These are phyloP conservation scores for Limonius californicus DNA, from an alignment of 1,140 invertebrate genomes.

Conservation along the genomic window DNA sequence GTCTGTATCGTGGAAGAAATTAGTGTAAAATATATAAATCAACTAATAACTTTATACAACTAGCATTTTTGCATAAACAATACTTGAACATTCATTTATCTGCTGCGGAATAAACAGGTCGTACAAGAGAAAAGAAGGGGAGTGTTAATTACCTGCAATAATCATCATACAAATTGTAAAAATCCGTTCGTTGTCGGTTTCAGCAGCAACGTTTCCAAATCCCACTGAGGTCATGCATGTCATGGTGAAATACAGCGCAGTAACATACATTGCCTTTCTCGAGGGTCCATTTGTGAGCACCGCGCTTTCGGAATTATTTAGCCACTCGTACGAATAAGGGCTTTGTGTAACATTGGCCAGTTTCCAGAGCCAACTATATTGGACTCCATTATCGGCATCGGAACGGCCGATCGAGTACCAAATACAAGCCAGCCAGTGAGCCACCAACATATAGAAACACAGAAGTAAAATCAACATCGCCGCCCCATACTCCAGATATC, in stretches of 20 bases:
- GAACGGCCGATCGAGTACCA: slow-evolving; percentile 91
- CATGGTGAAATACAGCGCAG: slow-evolving; percentile 98
- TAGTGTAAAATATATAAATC: too few species aligned
- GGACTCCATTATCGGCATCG: slow-evolving; percentile 82
- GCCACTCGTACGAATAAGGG: slow-evolving; percentile 82
- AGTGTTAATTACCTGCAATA: slow-evolving; percentile 84
- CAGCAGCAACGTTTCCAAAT: slow-evolving; percentile 98
- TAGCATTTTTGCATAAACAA: too few species aligned
- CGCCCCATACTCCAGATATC: slow-evolving; percentile 98
- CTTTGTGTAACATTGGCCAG: slow-evolving; percentile 90
- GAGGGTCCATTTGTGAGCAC: slow-evolving; percentile 87
- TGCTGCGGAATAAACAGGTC: too few species aligned
- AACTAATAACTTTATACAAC: too few species aligned
- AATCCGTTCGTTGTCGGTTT: slow-evolving; percentile 99
- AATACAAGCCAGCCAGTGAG: slow-evolving; percentile 98
- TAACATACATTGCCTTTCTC: slow-evolving; percentile 94
- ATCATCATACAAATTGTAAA: slow-evolving; percentile 99
- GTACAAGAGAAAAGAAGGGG: too few species aligned
- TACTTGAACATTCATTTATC: too few species aligned
- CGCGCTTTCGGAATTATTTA: slow-evolving; percentile 72
- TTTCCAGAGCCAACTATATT: slow-evolving; percentile 94
- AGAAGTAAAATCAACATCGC: slow-evolving; percentile 97
- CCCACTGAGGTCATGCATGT: slow-evolving; percentile 99
- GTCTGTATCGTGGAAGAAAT: too few species aligned
- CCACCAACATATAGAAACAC: slow-evolving; percentile 98